These are phyloP conservation scores for Drepana falcataria DNA, from an alignment of 2,888 invertebrate species.

Conservation along the genomic window DNA sequence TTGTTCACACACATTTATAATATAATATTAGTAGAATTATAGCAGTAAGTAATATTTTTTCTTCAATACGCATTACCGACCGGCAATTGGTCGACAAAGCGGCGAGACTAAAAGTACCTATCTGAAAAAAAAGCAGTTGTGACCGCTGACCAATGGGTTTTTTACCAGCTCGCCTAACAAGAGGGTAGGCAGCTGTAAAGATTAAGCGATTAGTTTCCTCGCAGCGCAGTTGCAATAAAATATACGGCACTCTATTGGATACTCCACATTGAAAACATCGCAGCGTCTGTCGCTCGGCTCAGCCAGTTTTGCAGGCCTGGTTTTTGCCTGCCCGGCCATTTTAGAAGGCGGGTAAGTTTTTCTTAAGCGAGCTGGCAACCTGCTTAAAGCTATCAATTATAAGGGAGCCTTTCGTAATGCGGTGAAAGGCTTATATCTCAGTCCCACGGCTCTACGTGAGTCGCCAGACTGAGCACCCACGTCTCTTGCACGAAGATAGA, in stretches of 20 bases:
- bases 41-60: too few species aligned
- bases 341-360: slow-evolving; percentile 38
- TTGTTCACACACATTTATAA: too few species aligned
- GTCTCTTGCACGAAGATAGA: slow-evolving; percentile 22
- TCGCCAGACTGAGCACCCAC: slow-evolving; percentile 13
- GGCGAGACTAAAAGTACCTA: slow-evolving; percentile 16
- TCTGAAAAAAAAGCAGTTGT: slow-evolving; percentile 10
- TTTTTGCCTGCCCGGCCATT: slow-evolving; percentile 47
- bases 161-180: slow-evolving; percentile 35
- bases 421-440: slow-evolving; percentile 39
- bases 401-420: slow-evolving; percentile 50
- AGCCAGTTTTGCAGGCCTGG: slow-evolving; percentile 40
- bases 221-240: slow-evolving; percentile 33
- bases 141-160: background rate
- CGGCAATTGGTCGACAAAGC: slow-evolving; percentile 29
- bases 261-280: slow-evolving; percentile 30
- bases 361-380: slow-evolving; percentile 37
- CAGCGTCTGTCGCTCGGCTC: slow-evolving; percentile 11
- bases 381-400: slow-evolving; percentile 52
- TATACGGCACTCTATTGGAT: slow-evolving; percentile 40
- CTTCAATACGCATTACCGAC: slow-evolving; percentile 23
- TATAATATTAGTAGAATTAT: too few species aligned
- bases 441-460: slow-evolving; percentile 32
- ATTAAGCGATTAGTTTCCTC: slow-evolving; percentile 47
- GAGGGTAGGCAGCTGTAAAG: slow-evolving; percentile 37